phyloP scores from a whole-genome alignment of 1,140 invertebrate species.

The Lutraria rhynchaena region DNA sequence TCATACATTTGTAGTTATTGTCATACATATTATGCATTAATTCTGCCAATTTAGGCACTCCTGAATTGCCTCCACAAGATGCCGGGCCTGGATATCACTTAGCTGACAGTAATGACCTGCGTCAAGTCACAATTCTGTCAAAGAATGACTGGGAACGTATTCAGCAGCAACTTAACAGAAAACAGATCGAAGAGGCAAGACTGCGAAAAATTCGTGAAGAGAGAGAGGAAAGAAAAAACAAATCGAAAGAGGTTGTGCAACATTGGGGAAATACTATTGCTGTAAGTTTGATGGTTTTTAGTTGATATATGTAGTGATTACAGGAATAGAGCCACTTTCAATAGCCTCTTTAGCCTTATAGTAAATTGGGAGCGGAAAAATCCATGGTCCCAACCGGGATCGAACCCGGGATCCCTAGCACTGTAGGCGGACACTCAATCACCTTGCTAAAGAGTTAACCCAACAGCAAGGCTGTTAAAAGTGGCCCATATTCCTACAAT shows the following conservation, averaged over 20 bases:
- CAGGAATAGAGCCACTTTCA: no score
- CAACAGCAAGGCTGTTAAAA: no score
- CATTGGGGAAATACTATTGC: conserved; percentile 82
- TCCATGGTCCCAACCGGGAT: no score
- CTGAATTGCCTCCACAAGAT: conserved; percentile 59
- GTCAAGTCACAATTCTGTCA: conserved; percentile 76
- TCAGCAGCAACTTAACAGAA: conserved; percentile 77
- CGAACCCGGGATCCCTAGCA: no score
- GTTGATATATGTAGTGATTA: no score
- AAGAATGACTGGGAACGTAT: conserved; percentile 80
- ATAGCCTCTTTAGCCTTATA: no score
- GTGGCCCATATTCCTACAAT: no score
- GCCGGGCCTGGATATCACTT: conserved; percentile 29
- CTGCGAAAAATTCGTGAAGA: conserved; percentile 72
- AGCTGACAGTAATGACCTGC: conserved; percentile 71
- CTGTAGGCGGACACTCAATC: no score
- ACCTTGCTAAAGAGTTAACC: no score
- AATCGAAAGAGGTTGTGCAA: conserved; percentile 80
- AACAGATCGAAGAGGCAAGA: conserved; percentile 78
- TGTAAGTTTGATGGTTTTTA: conserved; percentile 71
- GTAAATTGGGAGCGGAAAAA: no score
- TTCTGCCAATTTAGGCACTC: conserved; percentile 65
- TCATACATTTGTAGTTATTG: no score
- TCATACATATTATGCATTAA: no score
- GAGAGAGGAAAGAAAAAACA: conserved; percentile 75